Base-by-base conservation (phyloP, 2,888 invertebrate genomes). In the Tetragnatha montana region DNA sequence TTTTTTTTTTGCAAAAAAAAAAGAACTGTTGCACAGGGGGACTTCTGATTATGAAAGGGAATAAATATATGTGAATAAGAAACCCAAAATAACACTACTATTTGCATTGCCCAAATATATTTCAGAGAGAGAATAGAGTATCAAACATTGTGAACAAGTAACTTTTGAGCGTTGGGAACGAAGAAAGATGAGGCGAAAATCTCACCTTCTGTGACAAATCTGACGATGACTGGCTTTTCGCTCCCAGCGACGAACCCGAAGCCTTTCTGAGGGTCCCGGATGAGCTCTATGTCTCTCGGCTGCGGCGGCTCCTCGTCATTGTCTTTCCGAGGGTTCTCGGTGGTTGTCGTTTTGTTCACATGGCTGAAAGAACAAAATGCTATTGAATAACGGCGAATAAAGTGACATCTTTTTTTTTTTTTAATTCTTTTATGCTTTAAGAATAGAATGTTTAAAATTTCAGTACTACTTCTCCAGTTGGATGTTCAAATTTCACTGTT, bases 231-330 rank as follows among this genome's bases (percentile, higher is more conserved):
- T 0, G 98, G 98, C 92, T 96, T 96, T 93, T 98, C 98, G 60
- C 97, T 97, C n/a, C 98, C 98, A 0, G 98, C 98, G 21, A 98
- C 98, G 94, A 98, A 98, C 2, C 98, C 98, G 93, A 98, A 98
- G 0, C 98, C 98, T 91, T 97, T 95, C 88, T 96, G 96, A 0
- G 96, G 95, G 92, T 97, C 96, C 75, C 98, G 94, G 92, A 95
- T 95, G 91, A 98, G 95, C 91, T 95, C 95, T 86, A 97, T 96
- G 82, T 96, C 95, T 12, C 97, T 94, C 0, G 97, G 97, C 91
- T 96, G 96, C 0, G 97, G 97, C 0, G 96, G 96, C 17, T 93
- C 92, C 82, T 96, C 95, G 92, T 97, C 97, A 92, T 93, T 94
- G 92, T 94, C 94, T 92, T 93, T 93, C 94, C 95, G 92, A 92